These are phyloP conservation scores for Mormyrops attenuatus DNA, from an alignment of 2,797 vertebrate genomes.

Conservation along the genomic window DNA sequence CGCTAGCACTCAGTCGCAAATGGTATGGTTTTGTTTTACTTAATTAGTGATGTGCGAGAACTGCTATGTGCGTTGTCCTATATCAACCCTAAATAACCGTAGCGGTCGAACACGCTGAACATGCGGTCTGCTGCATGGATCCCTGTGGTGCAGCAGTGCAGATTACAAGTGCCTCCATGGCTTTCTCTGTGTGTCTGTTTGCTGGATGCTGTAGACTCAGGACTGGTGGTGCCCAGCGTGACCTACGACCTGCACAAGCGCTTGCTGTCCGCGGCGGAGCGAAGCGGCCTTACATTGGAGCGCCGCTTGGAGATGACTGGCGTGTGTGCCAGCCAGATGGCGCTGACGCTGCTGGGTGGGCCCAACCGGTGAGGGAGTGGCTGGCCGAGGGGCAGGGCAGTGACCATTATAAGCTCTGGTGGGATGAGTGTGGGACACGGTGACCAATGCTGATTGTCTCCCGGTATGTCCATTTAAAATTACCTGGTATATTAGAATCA, in stretches of 20 bases:
- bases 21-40: background rate
- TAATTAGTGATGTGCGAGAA: background rate
- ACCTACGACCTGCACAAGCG: conserved; percentile 92
- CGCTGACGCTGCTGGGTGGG: conserved; percentile 88
- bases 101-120: background rate
- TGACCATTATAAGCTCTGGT: background rate
- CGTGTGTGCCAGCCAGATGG: conserved; percentile 96
- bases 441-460: background rate
- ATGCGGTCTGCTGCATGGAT: background rate
- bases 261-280: conserved; percentile 80
- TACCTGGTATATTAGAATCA: background rate
- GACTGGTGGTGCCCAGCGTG: conserved; percentile 89
- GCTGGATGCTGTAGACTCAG: conserved; percentile 58
- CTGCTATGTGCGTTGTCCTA: background rate
- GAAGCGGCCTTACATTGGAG: conserved; percentile 84
- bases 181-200: conserved; percentile 38
- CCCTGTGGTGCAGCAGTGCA: background rate
- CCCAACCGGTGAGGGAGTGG: conserved; percentile 89
- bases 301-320: conserved; percentile 93
- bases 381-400: background rate
- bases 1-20: background rate
- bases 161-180: background rate
- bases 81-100: background rate
- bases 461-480: background rate
- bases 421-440: background rate